These are phyloP conservation scores for Empidonax traillii DNA, from an alignment of 2,113 vertebrate genomes.

Conservation along the genomic window DNA sequence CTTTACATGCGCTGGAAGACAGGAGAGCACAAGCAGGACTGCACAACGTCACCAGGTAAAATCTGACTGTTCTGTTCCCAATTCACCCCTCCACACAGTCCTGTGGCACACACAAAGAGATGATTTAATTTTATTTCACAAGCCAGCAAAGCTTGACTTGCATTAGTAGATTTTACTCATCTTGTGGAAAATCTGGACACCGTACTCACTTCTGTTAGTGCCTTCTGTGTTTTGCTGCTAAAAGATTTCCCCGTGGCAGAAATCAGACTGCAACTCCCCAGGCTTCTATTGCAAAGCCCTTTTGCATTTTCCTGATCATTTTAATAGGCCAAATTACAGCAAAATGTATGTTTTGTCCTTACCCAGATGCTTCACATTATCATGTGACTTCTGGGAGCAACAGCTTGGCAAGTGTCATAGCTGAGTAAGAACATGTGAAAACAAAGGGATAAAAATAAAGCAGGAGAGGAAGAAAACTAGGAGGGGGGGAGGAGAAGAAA, in stretches of 20 bases:
- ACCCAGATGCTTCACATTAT: neutral
- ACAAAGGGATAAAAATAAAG: conserved; percentile 39
- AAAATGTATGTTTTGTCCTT: neutral
- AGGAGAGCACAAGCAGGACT: neutral
- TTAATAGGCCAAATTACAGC: neutral
- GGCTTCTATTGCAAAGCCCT: neutral
- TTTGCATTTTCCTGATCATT: neutral
- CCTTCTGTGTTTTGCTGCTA: neutral
- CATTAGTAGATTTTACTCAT: neutral
- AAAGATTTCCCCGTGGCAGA: neutral
- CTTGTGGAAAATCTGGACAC: neutral
- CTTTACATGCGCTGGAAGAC: neutral
- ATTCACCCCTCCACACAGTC: neutral
- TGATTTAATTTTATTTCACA: neutral
- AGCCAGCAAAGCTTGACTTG: neutral
- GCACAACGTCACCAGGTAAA: neutral
- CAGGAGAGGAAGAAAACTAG: neutral
- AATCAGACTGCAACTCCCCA: neutral
- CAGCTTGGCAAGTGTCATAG: conserved; percentile 2
- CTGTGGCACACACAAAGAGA: neutral
- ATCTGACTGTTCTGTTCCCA: neutral
- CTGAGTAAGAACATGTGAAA: conserved; percentile 20
- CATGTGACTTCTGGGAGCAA: neutral
- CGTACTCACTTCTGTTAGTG: neutral
- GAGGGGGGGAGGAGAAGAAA: neutral